Evolutionary conservation across 2,113 vertebrate genomes (phyloP).

Genomic region (Athene cunicularia): DNA sequence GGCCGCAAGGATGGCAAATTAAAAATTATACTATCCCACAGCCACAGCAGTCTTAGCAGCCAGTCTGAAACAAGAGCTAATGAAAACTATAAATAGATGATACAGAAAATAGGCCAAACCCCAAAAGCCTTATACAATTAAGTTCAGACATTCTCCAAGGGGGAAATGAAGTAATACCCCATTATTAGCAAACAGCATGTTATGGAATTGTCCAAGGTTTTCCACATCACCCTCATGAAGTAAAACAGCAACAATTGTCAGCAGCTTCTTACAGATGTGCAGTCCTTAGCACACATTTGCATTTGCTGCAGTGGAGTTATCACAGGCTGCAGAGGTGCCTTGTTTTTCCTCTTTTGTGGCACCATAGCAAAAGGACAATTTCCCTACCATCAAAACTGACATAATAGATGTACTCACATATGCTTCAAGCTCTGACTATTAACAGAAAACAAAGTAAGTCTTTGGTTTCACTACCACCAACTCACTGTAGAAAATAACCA

Average conservation of each 20-base stretch:
- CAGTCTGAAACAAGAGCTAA: not conserved
- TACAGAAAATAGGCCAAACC: not conserved
- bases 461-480: not conserved
- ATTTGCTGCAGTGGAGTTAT: not conserved
- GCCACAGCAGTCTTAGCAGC: not conserved
- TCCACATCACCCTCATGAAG: not conserved
- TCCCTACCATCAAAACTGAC: not conserved
- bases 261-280: not conserved
- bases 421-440: not conserved
- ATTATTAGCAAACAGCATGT: not conserved
- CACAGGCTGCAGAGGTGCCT: not conserved
- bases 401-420: not conserved
- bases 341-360: not conserved
- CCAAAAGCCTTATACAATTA: not conserved
- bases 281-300: not conserved
- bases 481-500: not conserved
- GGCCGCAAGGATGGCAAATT: not conserved
- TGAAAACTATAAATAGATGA: not conserved
- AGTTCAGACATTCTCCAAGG: not conserved
- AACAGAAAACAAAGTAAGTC: not conserved
- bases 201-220: not conserved
- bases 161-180: constrained; percentile 31
- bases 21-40: not conserved
- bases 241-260: not conserved
- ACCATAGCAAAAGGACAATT: not conserved